Conservation (phyloP, 2,888 invertebrate species). For the Electrophaes corylata region DNA sequence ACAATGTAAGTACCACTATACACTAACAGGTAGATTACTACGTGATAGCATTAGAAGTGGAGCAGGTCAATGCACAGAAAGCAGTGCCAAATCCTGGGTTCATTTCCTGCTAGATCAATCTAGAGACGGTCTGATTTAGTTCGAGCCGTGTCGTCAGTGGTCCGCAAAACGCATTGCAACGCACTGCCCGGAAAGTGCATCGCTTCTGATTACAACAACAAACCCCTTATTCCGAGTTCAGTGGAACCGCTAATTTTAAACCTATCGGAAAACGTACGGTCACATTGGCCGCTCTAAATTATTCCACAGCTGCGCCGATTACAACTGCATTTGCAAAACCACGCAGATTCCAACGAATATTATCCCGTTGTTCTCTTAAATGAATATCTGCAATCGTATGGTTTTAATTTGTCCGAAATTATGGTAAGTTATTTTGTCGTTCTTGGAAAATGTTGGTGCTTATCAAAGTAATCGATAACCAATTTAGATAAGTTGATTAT, state of each 20-base stretch:
- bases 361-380: conserved; percentile 52
- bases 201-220: conserved; percentile 55
- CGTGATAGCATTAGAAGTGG: conserved; percentile 32
- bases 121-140: conserved; percentile 52
- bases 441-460: conserved; percentile 45
- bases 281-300: conserved; percentile 48
- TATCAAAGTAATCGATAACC: conserved; percentile 43
- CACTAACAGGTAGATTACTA: conserved; percentile 20
- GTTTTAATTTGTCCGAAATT: conserved; percentile 53
- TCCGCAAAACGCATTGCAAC: conserved; percentile 49
- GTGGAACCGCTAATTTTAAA: conserved; percentile 60
- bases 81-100: conserved; percentile 64
- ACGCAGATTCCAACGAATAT: conserved; percentile 44
- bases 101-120: conserved; percentile 62
- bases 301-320: conserved; percentile 48
- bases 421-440: conserved; percentile 60
- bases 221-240: conserved; percentile 53
- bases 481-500: conserved; percentile 35
- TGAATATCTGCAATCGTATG: conserved; percentile 62
- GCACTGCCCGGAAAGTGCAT: conserved; percentile 53
- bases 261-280: conserved; percentile 55
- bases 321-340: conserved; percentile 50
- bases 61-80: conserved; percentile 56
- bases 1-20: no score
- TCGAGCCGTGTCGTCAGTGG: conserved; percentile 50